Base-by-base conservation (phyloP, 2,888 invertebrate genomes). In the Rhamphomyia laevipes region DNA sequence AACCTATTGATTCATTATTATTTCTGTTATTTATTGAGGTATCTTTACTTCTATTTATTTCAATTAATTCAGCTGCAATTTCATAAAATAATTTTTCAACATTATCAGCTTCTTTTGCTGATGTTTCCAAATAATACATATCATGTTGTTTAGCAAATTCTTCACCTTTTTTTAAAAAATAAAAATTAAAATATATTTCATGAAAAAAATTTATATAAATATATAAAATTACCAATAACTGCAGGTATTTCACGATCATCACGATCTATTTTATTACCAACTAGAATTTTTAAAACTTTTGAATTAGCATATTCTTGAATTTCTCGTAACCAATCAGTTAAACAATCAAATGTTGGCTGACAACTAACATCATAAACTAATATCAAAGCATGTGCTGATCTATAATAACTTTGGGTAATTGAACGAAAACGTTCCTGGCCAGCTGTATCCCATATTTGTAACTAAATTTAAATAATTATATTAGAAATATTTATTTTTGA, bases 381-480 rank as follows among this genome's bases (percentile, higher is more conserved):
- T 59, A 97, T 96, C 47, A 97, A 78, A 12, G 96, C 96, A 71
- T 97, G 95, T 1, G 96, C 97, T 53, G 94, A 94, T 60, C 95
- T 78, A 68, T 96, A 96, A 73, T 96, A 96, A 68, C 93, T 94
- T 70, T n/a, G 35, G 2, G 96, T 97, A 58, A 97, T 97, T 4
- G 95, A 94, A 49, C 97, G 81, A 71, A 97, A 97, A 58, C 89
- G 74, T 69, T 96, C 96, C 70, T 96, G 96, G 0, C 96, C 96
- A 2, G 96, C 96, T 12, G 96, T 96, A 66, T 96, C 96, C 96
- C 97, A 97, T 66, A 97, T 96, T 82, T 97, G 96, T 51, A 97
- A 76, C 92, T 94, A 63, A 53, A 74, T 70, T 35, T 41, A 43
- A 17, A 33, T 35, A 43, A 37, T 18, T 18, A 48, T 23, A 23